These are phyloP conservation scores for Oenanthe melanoleuca DNA, from an alignment of 2,113 vertebrate genomes.

Conservation along the genomic window DNA sequence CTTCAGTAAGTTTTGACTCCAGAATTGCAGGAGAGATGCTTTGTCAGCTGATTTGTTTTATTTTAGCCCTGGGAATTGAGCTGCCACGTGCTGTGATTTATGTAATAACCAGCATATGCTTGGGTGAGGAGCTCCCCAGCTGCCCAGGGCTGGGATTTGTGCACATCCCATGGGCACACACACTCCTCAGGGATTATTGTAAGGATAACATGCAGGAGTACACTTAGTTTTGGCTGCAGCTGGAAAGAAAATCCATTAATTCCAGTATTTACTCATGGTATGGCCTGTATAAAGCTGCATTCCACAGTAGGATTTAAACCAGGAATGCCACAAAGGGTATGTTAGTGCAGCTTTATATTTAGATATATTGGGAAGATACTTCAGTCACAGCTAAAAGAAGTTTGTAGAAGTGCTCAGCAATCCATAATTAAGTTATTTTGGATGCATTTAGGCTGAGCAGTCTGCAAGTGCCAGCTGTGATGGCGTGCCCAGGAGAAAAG, in stretches of 20 bases:
- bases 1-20: not conserved
- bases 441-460: not conserved
- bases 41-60: conserved; percentile 10
- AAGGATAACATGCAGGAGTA: not conserved
- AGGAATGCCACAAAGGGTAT: not conserved
- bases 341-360: not conserved
- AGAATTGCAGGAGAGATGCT: not conserved
- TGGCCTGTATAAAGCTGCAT: not conserved
- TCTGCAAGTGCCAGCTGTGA: not conserved
- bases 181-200: not conserved
- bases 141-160: not conserved
- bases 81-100: not conserved
- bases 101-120: not conserved
- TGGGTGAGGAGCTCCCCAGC: not conserved
- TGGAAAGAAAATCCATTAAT: not conserved
- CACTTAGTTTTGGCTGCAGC: not conserved
- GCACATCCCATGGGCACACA: not conserved
- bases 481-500: not conserved
- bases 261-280: not conserved
- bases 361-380: not conserved
- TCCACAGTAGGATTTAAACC: not conserved
- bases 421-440: not conserved
- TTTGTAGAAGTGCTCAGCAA: not conserved
- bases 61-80: not conserved
- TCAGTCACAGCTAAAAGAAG: not conserved